Percentiles rank a stretch among this genome's conserved stretches.
Conservation (phyloP, 2,797 vertebrate species). For the Myotis myotis region DNA sequence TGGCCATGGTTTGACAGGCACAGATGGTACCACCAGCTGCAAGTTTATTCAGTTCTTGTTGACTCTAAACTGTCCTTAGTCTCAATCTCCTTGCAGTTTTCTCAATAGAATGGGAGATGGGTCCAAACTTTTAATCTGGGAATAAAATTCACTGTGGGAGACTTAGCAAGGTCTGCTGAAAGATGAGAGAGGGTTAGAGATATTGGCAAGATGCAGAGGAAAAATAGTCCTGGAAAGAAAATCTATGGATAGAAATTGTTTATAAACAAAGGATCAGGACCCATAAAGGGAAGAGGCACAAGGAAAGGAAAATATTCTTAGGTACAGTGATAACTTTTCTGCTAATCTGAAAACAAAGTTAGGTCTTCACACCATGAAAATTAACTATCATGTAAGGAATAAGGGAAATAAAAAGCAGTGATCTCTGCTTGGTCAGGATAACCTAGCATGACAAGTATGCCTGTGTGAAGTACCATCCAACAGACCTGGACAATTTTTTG, state of each 20-base stretch:
- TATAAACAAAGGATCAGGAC: not conserved
- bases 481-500: not conserved
- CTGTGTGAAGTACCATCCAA: not conserved
- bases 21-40: constrained; percentile 67
- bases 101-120: not conserved
- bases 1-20: constrained; percentile 59
- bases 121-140: constrained; percentile 18
- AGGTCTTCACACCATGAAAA: not conserved
- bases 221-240: not conserved
- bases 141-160: constrained; percentile 22
- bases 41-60: constrained; percentile 65
- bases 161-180: not conserved
- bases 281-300: not conserved
- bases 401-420: not conserved
- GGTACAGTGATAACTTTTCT: not conserved
- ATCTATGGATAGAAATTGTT: not conserved
- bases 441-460: not conserved
- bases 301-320: not conserved
- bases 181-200: not conserved
- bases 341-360: not conserved
- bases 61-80: constrained; percentile 58
- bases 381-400: not conserved
- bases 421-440: not conserved
- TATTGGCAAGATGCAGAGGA: not conserved
- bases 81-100: constrained; percentile 55